Base-by-base conservation (phyloP, 2,113 vertebrate genomes). In the Siniperca chuatsi region DNA sequence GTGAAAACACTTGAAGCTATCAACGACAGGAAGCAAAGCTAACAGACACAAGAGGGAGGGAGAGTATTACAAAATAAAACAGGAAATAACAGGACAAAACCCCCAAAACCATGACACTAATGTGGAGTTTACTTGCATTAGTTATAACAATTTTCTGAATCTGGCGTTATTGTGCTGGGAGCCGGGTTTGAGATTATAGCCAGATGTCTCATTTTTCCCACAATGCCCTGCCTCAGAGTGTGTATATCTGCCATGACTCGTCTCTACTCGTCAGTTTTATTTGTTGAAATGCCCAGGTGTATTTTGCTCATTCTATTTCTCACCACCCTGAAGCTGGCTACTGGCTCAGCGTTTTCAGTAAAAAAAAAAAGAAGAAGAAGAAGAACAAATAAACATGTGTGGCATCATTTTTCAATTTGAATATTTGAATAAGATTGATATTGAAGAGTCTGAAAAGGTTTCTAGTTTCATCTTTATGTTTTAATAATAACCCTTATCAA, bases 261-360 rank as follows among this genome's bases (percentile, higher is more conserved):
- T 76, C 86, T 87, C 73, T 77, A 66, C 60, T 75, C 86, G 78
- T 90, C 79, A 1, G 82, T 85, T 92, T 92, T 84, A 72, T 94
- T 92, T 94, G 89, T 92, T 83, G 83, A 84, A 82, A 88, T 89
- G 85, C 87, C 83, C 89, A 78, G 87, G 79, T 92, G 93, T 93
- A 86, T 90, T 91, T 91, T 91, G 83, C 90, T 93, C 89, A 86
- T 90, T 91, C 87, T 93, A 84, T 92, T 92, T 90, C 88, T 93
- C 84, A 60, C 75, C 84, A 81, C 78, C 83, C 84, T 86, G 84
- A 90, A 81, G 84, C 90, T 93, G 89, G 75, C 78, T 68, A 77
- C 86, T 83, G 83, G 87, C 85, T 93, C 90, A 86, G 81, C 86
- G 37, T 92, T 95, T 95, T 94, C 90, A 95, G 92, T 95, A 94